A percentile compares a stretch with the other conserved stretches of the same genome.
Conservation (phyloP, 2,888 invertebrate species). For the Dione vanillae region DNA sequence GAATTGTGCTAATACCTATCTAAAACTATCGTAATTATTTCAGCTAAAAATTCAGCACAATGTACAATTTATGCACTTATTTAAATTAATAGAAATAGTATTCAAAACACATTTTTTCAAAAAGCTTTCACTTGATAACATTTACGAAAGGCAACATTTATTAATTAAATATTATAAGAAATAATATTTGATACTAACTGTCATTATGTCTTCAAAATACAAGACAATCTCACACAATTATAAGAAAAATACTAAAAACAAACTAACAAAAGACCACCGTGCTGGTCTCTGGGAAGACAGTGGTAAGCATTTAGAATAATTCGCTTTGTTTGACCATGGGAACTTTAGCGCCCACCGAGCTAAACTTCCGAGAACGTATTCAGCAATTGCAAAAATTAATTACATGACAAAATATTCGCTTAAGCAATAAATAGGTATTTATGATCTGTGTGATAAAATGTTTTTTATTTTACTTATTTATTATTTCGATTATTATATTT, state of each 20-base stretch:
- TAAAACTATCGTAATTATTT: no score
- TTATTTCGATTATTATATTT: no score
- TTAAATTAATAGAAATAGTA: no score
- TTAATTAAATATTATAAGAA: constrained; percentile 1
- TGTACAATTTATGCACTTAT: no score
- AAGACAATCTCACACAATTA: constrained; percentile 49
- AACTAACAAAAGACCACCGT: constrained; percentile 59
- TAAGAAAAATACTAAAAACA: constrained; percentile 58
- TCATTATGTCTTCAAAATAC: constrained; percentile 29
- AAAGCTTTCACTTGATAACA: background rate
- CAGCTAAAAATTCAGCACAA: no score
- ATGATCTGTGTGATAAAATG: background rate
- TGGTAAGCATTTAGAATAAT: constrained; percentile 75
- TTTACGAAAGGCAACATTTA: background rate
- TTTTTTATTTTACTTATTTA: background rate
- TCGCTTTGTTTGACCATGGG: constrained; percentile 62
- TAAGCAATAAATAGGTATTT: constrained; percentile 27
- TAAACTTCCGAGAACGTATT: constrained; percentile 68
- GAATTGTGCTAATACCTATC: no score
- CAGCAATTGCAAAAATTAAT: constrained; percentile 58
- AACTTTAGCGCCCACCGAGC: constrained; percentile 55
- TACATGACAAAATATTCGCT: constrained; percentile 33
- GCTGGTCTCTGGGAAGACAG: constrained; percentile 67
- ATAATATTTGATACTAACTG: constrained; percentile 31
- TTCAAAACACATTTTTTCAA: no score